These are phyloP conservation scores for Cheilosia scutellata DNA, from an alignment of 2,888 invertebrate genomes.

Conservation along the genomic window DNA sequence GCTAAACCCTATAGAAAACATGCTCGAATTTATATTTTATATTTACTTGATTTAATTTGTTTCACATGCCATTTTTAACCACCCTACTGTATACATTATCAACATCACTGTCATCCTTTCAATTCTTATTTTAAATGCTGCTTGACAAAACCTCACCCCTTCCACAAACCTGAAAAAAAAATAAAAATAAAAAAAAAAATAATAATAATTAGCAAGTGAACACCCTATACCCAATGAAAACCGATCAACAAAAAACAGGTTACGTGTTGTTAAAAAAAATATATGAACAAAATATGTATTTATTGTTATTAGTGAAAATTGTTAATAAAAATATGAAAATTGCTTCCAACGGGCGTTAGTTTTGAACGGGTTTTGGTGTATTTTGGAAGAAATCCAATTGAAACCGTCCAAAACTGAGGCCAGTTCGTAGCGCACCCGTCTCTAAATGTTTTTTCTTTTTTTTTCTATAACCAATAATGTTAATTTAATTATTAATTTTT, in stretches of 20 bases:
- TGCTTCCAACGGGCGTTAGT: slow-evolving; percentile 82
- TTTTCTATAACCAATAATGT: slow-evolving; percentile 14
- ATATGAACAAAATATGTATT: slow-evolving; percentile 11
- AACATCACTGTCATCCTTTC: slow-evolving; percentile 43
- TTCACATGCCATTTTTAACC: slow-evolving; percentile 30
- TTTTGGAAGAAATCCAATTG: slow-evolving; percentile 83
- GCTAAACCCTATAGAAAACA: slow-evolving; percentile 34
- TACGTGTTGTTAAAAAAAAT: slow-evolving; percentile 60
- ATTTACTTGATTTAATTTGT: neutral
- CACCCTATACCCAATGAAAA: slow-evolving; percentile 41
- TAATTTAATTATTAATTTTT: slow-evolving; percentile 30
- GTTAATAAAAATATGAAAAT: slow-evolving; percentile 45
- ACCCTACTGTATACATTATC: slow-evolving; percentile 15
- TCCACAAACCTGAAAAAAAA: slow-evolving; percentile 24
- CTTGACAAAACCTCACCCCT: slow-evolving; percentile 53
- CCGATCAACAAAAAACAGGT: slow-evolving; percentile 63
- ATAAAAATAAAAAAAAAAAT: slow-evolving; percentile 22
- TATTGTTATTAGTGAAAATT: slow-evolving; percentile 64
- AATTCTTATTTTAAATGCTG: slow-evolving; percentile 42
- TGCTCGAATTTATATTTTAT: slow-evolving; percentile 40
- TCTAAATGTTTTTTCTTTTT: slow-evolving; percentile 65
- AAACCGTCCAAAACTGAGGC: slow-evolving; percentile 85
- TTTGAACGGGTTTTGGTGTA: slow-evolving; percentile 85
- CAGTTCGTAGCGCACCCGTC: slow-evolving; percentile 79
- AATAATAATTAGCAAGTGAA: slow-evolving; percentile 66